phyloP scores from a whole-genome alignment of 2,113 vertebrate genomes.

The Crypturellus undulatus region DNA sequence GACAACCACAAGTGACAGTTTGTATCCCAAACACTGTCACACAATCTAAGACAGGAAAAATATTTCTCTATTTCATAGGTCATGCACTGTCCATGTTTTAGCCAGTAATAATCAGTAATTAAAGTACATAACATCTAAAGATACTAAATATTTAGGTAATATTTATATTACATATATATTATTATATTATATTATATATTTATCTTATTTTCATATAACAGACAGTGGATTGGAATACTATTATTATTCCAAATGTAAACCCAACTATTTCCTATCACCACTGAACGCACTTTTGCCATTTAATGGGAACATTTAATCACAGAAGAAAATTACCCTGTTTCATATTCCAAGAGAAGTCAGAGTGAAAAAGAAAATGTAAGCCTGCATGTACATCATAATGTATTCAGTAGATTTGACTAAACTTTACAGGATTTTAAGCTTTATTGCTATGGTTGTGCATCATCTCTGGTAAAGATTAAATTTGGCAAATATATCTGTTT shows the following conservation, averaged over 20 bases:
- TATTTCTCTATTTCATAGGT: not conserved
- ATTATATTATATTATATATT: too few species aligned
- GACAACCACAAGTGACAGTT: not conserved
- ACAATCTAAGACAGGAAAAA: not conserved
- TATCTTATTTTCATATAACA: constrained; percentile 39
- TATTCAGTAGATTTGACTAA: not conserved
- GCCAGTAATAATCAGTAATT: not conserved
- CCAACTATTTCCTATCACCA: constrained; percentile 52
- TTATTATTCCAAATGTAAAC: constrained; percentile 68
- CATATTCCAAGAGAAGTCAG: not conserved
- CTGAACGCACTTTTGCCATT: constrained; percentile 40
- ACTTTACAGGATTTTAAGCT: not conserved
- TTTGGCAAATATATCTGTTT: not conserved
- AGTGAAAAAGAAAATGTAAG: not conserved
- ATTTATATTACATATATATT: too few species aligned
- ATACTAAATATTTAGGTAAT: not conserved
- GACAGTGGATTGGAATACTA: constrained; percentile 35
- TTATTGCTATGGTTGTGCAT: not conserved
- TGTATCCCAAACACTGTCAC: not conserved
- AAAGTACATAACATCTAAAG: not conserved
- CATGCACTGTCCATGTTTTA: not conserved
- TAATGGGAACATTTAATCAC: constrained; percentile 59
- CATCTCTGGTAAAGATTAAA: not conserved
- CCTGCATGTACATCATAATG: not conserved
- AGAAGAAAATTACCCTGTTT: constrained; percentile 43